These are phyloP conservation scores for Triplophysa tibetana DNA, from an alignment of 2,113 vertebrate species.

Conservation along the genomic window DNA sequence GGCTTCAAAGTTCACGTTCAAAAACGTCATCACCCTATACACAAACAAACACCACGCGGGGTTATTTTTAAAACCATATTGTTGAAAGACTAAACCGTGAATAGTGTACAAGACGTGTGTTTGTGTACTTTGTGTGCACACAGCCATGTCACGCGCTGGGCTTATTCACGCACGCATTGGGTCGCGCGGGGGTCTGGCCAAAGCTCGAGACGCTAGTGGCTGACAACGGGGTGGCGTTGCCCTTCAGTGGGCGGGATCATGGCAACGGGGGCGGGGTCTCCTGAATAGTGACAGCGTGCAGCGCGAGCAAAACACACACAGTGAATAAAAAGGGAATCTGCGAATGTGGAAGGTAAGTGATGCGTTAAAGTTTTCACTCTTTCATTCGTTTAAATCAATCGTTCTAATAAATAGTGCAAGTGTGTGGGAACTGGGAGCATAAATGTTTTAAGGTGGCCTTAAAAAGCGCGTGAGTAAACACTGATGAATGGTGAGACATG, in stretches of 20 bases:
- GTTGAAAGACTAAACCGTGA: not conserved
- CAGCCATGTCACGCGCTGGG: constrained; percentile 36
- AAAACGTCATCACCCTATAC: not conserved
- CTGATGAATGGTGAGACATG: not conserved
- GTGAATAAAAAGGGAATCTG: constrained; percentile 1
- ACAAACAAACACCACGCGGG: not conserved
- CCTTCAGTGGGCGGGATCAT: constrained; percentile 52
- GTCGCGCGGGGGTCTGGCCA: constrained; percentile 48
- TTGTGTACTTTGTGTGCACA: constrained; percentile 12
- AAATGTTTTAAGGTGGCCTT: constrained; percentile 17
- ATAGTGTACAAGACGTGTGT: not conserved
- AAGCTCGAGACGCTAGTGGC: constrained; percentile 29
- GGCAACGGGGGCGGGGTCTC: not conserved
- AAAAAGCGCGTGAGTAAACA: constrained; percentile 29
- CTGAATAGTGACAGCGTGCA: constrained; percentile 14
- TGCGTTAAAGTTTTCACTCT: not conserved
- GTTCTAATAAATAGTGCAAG: not conserved
- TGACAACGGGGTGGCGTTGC: constrained; percentile 52
- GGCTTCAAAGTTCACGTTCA: too few relatives aligned
- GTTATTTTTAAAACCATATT: not conserved
- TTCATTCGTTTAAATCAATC: not conserved
- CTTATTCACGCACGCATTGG: constrained; percentile 42
- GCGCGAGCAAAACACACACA: constrained; percentile 14
- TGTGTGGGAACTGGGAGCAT: not conserved
- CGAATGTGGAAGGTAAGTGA: constrained; percentile 14